Percentiles rank a stretch among this genome's conserved stretches.
These are phyloP conservation scores for Lithobates sylvaticus DNA, from an alignment of 2,797 vertebrate genomes.

Conservation along the genomic window DNA sequence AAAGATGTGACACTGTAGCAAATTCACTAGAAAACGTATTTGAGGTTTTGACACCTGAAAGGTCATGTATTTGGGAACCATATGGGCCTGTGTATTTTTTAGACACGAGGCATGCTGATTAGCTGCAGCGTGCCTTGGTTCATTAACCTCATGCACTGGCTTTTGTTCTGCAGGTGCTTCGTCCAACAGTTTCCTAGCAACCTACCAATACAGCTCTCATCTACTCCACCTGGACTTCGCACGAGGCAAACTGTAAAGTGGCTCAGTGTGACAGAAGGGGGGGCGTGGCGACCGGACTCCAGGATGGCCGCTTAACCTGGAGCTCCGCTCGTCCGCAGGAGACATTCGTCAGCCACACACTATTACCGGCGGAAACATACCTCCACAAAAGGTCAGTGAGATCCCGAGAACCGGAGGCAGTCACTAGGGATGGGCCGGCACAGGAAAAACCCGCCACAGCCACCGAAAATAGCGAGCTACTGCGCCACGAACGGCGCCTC, in stretches of 20 bases:
- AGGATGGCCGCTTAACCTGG: too few relatives aligned
- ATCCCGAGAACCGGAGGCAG: too few relatives aligned
- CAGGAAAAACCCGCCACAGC: too few relatives aligned
- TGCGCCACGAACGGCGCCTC: too few relatives aligned
- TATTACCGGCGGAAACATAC: too few relatives aligned
- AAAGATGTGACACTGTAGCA: not conserved
- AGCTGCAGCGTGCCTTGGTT: constrained; percentile 45
- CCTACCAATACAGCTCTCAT: constrained; percentile 30
- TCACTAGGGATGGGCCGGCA: too few relatives aligned
- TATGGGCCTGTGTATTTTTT: constrained; percentile 56
- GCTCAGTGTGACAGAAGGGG: not conserved
- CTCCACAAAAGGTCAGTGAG: too few relatives aligned
- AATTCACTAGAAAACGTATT: constrained; percentile 20
- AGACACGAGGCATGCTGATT: constrained; percentile 49
- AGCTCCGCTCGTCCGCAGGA: too few relatives aligned
- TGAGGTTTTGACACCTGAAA: constrained; percentile 20
- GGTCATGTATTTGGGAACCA: constrained; percentile 36
- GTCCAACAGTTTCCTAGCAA: constrained; percentile 52
- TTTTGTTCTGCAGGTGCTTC: constrained; percentile 55
- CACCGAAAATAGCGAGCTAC: too few relatives aligned
- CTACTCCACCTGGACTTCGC: constrained; percentile 31
- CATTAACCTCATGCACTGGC: constrained; percentile 54
- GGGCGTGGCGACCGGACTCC: too few relatives aligned
- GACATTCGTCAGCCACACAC: too few relatives aligned
- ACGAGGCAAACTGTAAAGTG: not conserved